Percentiles rank a stretch among this genome's conserved stretches.
These are phyloP conservation scores for Philopotamus ludificatus DNA, from an alignment of 1,140 invertebrate species.

Conservation along the genomic window DNA sequence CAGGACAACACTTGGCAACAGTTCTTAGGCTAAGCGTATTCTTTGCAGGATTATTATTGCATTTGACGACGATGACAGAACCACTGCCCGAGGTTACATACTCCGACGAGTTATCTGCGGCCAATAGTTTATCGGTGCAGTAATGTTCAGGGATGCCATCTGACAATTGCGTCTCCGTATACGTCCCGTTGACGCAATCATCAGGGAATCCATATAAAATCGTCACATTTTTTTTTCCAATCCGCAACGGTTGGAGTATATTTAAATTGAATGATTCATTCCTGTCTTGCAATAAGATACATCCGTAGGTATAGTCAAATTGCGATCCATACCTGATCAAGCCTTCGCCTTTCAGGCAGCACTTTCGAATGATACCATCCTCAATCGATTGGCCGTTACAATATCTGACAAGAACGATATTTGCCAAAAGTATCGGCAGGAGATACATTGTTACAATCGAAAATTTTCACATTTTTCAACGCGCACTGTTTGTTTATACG, in stretches of 20 bases:
- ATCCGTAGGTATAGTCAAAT: conserved; percentile 2
- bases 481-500: too few relatives aligned
- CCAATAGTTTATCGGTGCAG: conserved; percentile 31
- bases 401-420: too few relatives aligned
- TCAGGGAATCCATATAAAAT: conserved; percentile 26
- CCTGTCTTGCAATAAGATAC: neutral
- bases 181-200: neutral
- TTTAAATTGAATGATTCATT: conserved; percentile 15
- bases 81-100: neutral
- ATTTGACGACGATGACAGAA: conserved; percentile 15
- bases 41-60: neutral
- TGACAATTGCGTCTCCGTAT: conserved; percentile 1
- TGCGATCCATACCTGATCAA: neutral
- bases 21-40: neutral
- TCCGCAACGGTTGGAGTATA: conserved; percentile 16
- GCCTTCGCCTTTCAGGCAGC: conserved; percentile 16
- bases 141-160: conserved; percentile 2
- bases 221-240: neutral
- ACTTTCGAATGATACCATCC: too few relatives aligned
- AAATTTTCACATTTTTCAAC: too few relatives aligned
- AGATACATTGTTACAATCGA: too few relatives aligned
- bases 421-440: too few relatives aligned
- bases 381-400: neutral
- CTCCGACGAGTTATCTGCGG: neutral
- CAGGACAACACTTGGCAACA: conserved; percentile 31